Percentiles rank a stretch among this genome's conserved stretches.
Evolutionary conservation across 2,113 vertebrate genomes (phyloP).

Genomic region (Pangasianodon hypophthalmus): DNA sequence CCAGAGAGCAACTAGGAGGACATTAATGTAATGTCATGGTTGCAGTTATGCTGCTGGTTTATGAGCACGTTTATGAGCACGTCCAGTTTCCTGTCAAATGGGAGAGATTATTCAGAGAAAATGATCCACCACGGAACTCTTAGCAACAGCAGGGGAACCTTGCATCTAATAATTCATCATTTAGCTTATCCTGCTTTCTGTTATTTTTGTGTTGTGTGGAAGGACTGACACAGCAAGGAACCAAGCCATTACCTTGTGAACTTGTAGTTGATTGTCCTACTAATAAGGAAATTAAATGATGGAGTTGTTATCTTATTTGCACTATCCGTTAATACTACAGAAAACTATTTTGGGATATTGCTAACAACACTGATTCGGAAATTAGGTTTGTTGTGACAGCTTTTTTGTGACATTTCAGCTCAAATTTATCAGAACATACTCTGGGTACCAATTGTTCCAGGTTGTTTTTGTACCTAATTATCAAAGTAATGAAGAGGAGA

Average conservation of each 20-base stretch:
- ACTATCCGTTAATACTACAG: not conserved
- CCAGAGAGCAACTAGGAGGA: not conserved
- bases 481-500: not conserved
- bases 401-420: not conserved
- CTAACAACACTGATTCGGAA: not conserved
- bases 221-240: not conserved
- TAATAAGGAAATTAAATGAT: slow-evolving; percentile 39
- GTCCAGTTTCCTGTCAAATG: slow-evolving; percentile 21
- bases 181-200: slow-evolving; percentile 25
- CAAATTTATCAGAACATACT: slow-evolving; percentile 25
- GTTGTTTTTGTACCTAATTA: slow-evolving; percentile 32
- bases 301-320: not conserved
- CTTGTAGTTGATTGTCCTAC: not conserved
- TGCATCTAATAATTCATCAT: slow-evolving; percentile 40
- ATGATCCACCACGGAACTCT: slow-evolving; percentile 38
- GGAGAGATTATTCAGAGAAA: slow-evolving; percentile 36
- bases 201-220: slow-evolving; percentile 34
- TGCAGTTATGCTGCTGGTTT: slow-evolving; percentile 5
- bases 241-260: slow-evolving; percentile 23
- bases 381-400: slow-evolving; percentile 16
- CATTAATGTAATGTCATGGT: not conserved
- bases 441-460: slow-evolving; percentile 32
- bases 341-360: slow-evolving; percentile 4
- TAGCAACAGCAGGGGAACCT: slow-evolving; percentile 15
- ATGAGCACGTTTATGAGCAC: not conserved